A percentile compares a stretch with the other conserved stretches of the same genome.
Evolutionary conservation across 2,113 vertebrate species (phyloP).

Genomic region (Epinephelus lanceolatus): DNA sequence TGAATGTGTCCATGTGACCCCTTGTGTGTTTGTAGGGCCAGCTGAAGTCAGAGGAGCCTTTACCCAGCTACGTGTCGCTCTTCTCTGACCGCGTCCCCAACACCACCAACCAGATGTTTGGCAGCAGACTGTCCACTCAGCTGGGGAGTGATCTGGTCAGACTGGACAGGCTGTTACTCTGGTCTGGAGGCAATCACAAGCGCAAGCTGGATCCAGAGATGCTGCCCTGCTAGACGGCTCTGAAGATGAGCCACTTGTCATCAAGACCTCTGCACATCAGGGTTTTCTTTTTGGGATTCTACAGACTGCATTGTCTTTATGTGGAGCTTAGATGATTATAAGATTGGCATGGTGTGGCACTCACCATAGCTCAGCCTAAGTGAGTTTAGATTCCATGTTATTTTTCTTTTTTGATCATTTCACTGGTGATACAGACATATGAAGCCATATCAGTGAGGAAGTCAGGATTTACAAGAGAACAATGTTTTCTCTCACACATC

Average conservation of each 20-base stretch:
- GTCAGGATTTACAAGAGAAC: neutral
- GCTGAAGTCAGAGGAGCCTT: slow-evolving; percentile 77
- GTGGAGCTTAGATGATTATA: neutral
- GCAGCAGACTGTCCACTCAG: slow-evolving; percentile 85
- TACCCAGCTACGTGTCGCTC: slow-evolving; percentile 76
- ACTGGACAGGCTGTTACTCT: slow-evolving; percentile 83
- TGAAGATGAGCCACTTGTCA: neutral
- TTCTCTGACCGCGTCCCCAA: slow-evolving; percentile 85
- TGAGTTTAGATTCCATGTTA: neutral
- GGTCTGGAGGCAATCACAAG: slow-evolving; percentile 71
- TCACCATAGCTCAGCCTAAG: neutral
- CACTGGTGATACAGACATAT: neutral
- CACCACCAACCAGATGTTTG: slow-evolving; percentile 81
- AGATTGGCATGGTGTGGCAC: neutral
- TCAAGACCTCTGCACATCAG: neutral
- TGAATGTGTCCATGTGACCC: neutral
- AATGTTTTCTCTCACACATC: neutral
- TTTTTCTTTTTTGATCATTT: neutral
- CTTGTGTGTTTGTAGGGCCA: slow-evolving; percentile 76
- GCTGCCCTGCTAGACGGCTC: slow-evolving; percentile 66
- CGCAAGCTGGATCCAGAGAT: slow-evolving; percentile 82
- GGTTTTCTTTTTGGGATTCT: neutral
- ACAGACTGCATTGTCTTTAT: neutral
- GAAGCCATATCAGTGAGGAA: neutral
- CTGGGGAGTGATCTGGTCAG: slow-evolving; percentile 82